Conservation (phyloP, 2,888 invertebrate species). For the Pachydiplax longipennis region DNA sequence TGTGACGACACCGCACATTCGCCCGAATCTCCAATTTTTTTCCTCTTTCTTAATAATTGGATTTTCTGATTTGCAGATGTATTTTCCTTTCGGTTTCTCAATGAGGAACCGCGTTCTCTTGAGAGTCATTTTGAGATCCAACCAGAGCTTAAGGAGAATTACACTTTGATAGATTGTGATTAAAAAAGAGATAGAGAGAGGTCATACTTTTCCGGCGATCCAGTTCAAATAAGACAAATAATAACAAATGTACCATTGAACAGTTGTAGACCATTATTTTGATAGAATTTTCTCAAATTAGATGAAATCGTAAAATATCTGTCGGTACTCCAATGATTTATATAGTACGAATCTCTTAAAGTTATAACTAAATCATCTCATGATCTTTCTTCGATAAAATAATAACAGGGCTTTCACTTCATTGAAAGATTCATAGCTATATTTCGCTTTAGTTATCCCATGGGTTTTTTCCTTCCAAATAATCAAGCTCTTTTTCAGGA, state of each 20-base stretch:
- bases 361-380: too few relatives aligned
- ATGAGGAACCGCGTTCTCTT: background rate
- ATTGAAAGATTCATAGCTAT: background rate
- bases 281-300: background rate
- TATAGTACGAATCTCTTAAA: too few relatives aligned
- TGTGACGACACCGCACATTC: too few relatives aligned
- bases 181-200: conserved; percentile 36
- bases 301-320: background rate
- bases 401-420: background rate
- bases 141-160: background rate
- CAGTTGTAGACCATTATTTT: background rate
- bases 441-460: background rate
- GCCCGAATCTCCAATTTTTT: too few relatives aligned
- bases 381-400: background rate
- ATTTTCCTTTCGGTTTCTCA: background rate
- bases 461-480: background rate
- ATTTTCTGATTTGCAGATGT: background rate
- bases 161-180: background rate
- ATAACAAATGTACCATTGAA: background rate
- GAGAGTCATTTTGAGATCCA: background rate
- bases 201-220: background rate
- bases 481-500: background rate
- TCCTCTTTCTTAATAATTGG: background rate
- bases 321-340: too few relatives aligned
- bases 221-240: too few relatives aligned